Percentiles rank a stretch among this genome's conserved stretches.
phyloP scores from a whole-genome alignment of 2,113 vertebrate genomes.

The Argyrosomus japonicus region DNA sequence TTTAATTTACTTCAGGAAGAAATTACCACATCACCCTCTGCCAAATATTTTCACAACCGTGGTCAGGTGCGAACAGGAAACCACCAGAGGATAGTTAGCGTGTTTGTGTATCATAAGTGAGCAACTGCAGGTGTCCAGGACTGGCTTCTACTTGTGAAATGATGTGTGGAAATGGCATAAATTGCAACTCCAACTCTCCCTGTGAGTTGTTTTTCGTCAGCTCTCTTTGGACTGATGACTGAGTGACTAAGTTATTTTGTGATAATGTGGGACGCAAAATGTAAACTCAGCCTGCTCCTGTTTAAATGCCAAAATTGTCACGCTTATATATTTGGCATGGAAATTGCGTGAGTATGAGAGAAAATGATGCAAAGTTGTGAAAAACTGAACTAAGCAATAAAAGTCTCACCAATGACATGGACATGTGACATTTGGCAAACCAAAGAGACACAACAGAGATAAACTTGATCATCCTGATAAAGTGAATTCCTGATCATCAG shows the following conservation, averaged over 20 bases:
- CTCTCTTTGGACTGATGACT: constrained; percentile 31
- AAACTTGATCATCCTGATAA: not conserved
- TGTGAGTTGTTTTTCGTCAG: constrained; percentile 15
- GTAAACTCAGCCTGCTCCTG: not conserved
- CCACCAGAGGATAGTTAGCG: constrained; percentile 40
- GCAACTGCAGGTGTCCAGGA: constrained; percentile 13
- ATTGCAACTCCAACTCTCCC: constrained; percentile 13
- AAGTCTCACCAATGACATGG: not conserved
- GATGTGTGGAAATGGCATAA: constrained; percentile 33
- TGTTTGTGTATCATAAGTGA: constrained; percentile 37
- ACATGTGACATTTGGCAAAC: not conserved
- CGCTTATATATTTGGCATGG: not conserved
- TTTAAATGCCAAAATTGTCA: constrained; percentile 25
- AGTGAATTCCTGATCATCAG: not conserved
- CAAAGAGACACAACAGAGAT: constrained; percentile 16
- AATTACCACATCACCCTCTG: constrained; percentile 68
- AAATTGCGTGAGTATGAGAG: not conserved
- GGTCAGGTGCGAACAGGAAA: constrained; percentile 65
- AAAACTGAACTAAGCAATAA: not conserved
- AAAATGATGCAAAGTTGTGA: constrained; percentile 1
- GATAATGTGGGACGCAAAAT: constrained; percentile 26
- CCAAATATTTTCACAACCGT: constrained; percentile 74
- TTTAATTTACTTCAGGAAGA: constrained; percentile 74
- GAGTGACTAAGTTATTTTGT: constrained; percentile 4
- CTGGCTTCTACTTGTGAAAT: constrained; percentile 30